phyloP scores from a whole-genome alignment of 2,797 vertebrate species.

The Gorsachius magnificus region DNA sequence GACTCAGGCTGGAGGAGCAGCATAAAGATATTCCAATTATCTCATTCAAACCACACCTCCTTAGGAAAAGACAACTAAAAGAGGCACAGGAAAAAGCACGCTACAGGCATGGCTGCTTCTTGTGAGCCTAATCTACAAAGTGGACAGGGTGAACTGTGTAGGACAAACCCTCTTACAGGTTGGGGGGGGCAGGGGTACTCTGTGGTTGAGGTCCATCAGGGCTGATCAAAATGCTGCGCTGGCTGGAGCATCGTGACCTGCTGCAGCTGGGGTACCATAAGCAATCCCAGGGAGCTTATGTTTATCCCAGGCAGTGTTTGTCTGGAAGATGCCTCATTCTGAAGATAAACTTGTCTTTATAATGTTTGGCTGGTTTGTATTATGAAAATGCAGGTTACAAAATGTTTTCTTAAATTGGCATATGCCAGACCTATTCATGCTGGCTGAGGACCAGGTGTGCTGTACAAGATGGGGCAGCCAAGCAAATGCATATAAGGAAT shows the following conservation, averaged over 20 bases:
- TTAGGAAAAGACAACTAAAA: background rate
- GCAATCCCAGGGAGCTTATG: fast-evolving
- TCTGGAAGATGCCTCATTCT: fast-evolving
- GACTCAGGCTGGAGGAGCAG: background rate
- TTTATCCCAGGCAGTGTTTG: background rate
- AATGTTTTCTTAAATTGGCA: background rate
- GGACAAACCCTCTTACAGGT: no score
- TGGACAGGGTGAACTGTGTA: background rate
- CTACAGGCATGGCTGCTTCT: background rate
- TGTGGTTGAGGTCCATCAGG: background rate
- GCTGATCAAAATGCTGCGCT: no score
- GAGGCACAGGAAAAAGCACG: background rate
- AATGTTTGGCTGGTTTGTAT: background rate
- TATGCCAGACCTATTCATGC: background rate
- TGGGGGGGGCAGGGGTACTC: no score
- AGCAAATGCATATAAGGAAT: fast-evolving
- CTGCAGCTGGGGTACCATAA: fast-evolving
- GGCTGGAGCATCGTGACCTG: background rate
- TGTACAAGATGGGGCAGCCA: background rate
- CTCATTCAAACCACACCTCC: background rate
- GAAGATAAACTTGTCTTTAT: fast-evolving
- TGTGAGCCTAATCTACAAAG: background rate
- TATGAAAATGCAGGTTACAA: background rate
- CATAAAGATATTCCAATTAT: background rate
- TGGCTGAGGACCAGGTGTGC: background rate